Percentiles rank a stretch among this genome's conserved stretches.
Evolutionary conservation across 2,888 invertebrate genomes (phyloP).

Genomic region (Phlogophora meticulosa): DNA sequence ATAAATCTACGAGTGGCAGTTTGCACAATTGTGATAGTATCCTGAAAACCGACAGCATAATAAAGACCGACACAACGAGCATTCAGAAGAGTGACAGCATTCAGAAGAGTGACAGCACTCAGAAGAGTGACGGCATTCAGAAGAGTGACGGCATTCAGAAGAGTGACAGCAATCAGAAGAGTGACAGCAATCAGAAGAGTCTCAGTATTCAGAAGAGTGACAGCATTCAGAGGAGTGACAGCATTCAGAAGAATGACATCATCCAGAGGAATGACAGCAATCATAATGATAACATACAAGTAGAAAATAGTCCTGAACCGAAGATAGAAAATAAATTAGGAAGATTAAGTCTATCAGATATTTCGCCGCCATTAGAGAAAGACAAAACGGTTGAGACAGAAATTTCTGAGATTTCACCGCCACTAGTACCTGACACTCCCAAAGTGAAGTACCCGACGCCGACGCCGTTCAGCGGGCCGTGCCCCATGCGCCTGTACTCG

Average conservation of each 20-base stretch:
- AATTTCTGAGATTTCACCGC: constrained; percentile 76
- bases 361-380: constrained; percentile 79
- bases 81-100: constrained; percentile 27
- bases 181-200: constrained; percentile 36
- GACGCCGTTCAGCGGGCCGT: constrained; percentile 67
- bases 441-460: constrained; percentile 57
- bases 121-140: constrained; percentile 23
- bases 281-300: constrained; percentile 60
- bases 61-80: constrained; percentile 15
- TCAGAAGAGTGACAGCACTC: constrained; percentile 26
- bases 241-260: too few species aligned
- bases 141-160: constrained; percentile 56
- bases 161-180: constrained; percentile 40
- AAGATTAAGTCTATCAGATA: constrained; percentile 78
- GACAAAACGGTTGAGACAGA: constrained; percentile 61
- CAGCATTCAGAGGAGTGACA: constrained; percentile 53
- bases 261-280: too few species aligned
- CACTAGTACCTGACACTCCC: constrained; percentile 76
- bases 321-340: constrained; percentile 73
- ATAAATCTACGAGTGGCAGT: constrained; percentile 67
- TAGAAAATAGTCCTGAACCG: constrained; percentile 43
- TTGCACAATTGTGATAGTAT: constrained; percentile 42
- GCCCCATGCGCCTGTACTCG: constrained; percentile 80
- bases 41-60: constrained; percentile 33
- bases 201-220: constrained; percentile 39